Conservation (phyloP, 2,113 vertebrate genomes). For the Ondatra zibethicus region DNA sequence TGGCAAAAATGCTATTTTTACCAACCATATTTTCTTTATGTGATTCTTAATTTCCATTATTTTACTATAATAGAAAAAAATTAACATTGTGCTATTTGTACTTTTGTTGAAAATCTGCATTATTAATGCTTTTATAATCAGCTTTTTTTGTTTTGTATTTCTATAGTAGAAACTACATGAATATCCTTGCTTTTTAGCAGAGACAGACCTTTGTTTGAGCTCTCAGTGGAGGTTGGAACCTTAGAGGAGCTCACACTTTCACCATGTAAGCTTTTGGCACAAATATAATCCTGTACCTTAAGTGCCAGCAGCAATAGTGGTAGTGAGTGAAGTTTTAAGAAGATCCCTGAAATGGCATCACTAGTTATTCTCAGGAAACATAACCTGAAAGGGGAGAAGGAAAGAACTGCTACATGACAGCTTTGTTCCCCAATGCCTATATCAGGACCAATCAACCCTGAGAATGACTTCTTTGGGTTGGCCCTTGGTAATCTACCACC, state of each 20-base stretch:
- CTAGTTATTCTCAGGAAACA: neutral
- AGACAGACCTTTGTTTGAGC: neutral
- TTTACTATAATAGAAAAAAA: neutral
- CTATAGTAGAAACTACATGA: neutral
- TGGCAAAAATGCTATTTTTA: neutral
- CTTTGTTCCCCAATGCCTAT: conserved; percentile 87
- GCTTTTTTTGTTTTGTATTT: neutral
- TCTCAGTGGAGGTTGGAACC: neutral
- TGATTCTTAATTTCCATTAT: neutral
- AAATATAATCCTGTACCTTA: neutral
- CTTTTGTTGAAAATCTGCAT: neutral
- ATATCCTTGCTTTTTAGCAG: neutral
- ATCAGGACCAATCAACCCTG: conserved; percentile 89
- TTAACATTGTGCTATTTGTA: neutral
- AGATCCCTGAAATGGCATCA: neutral
- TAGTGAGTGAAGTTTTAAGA: neutral
- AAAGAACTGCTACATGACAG: conserved; percentile 85
- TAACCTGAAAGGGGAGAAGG: neutral
- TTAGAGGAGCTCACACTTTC: neutral
- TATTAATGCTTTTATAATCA: neutral
- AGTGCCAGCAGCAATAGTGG: neutral
- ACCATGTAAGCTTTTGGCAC: neutral
- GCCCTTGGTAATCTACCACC: conserved; percentile 85
- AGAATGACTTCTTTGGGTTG: conserved; percentile 88
- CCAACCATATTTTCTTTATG: neutral